Conservation (phyloP, 2,113 vertebrate genomes). For the Potamarius usumacintae region DNA sequence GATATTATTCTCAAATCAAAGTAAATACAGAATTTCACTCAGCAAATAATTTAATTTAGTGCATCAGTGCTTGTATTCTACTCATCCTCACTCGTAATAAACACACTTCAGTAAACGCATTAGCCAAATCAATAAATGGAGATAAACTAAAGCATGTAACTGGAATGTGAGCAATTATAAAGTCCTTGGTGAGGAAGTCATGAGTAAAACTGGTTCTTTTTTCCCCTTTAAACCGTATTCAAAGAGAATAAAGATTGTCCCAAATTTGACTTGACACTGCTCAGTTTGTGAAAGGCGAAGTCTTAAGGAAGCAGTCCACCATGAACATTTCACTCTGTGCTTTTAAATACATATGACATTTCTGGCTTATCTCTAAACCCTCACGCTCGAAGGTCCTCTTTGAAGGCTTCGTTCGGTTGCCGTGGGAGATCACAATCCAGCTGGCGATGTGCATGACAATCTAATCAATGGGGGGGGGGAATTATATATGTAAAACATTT, state of each 20-base stretch:
- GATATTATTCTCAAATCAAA: not conserved
- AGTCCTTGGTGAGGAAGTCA: conserved; percentile 30
- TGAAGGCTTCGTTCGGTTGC: conserved; percentile 40
- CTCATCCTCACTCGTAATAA: not conserved
- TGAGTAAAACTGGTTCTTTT: not conserved
- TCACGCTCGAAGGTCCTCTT: conserved; percentile 40
- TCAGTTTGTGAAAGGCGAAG: conserved; percentile 16
- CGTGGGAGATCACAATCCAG: conserved; percentile 24
- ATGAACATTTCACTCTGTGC: conserved; percentile 24
- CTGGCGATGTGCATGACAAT: conserved; percentile 50
- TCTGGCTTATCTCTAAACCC: conserved; percentile 46
- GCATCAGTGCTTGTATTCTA: not conserved
- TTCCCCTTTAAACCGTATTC: not conserved
- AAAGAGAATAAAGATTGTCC: not conserved
- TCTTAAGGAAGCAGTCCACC: conserved; percentile 30
- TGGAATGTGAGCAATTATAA: not conserved
- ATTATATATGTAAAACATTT: too few relatives aligned
- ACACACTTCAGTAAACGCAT: not conserved
- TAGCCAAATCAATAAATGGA: conserved; percentile 2
- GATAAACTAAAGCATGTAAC: not conserved
- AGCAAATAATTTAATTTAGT: not conserved
- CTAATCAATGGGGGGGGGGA: not conserved
- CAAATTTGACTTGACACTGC: conserved; percentile 35
- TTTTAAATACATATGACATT: conserved; percentile 40
- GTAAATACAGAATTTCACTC: not conserved